Percentiles rank a stretch among this genome's conserved stretches.
Evolutionary conservation across 2,797 vertebrate genomes (phyloP).

Genomic region (Hypotaenidia okinawae): DNA sequence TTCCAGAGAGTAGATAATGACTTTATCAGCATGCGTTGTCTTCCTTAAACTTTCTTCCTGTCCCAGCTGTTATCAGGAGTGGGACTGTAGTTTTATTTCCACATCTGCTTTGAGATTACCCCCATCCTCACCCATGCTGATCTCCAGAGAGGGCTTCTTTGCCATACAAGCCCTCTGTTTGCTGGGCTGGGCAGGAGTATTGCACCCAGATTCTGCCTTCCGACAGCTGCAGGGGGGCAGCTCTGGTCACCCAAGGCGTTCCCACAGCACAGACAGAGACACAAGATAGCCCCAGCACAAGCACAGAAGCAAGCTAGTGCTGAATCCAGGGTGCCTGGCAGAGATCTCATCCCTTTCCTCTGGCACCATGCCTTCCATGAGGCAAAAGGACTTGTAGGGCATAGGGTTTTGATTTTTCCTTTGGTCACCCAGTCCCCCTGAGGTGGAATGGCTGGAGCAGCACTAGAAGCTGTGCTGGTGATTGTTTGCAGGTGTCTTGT

Average conservation of each 20-base stretch:
- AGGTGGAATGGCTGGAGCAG: background rate
- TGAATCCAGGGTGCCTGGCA: background rate
- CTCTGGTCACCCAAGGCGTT: background rate
- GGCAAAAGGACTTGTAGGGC: background rate
- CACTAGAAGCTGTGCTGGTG: background rate
- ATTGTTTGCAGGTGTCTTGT: background rate
- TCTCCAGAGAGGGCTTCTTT: background rate
- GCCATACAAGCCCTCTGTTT: background rate
- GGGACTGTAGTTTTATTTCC: background rate
- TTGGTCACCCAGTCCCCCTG: background rate
- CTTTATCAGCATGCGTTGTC: background rate
- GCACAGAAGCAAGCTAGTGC: background rate
- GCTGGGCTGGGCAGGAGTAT: background rate
- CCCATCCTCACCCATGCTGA: background rate
- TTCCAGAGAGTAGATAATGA: background rate
- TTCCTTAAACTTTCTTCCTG: background rate
- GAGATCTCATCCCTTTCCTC: background rate
- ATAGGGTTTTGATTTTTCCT: background rate
- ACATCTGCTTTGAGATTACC: background rate
- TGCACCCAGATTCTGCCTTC: background rate
- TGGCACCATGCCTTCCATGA: background rate
- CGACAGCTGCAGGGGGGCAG: background rate
- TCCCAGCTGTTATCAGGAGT: background rate
- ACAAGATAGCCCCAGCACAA: background rate
- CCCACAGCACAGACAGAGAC: background rate